Conservation (phyloP, 2,888 invertebrate species). For the Tuberolachnus salignus region DNA sequence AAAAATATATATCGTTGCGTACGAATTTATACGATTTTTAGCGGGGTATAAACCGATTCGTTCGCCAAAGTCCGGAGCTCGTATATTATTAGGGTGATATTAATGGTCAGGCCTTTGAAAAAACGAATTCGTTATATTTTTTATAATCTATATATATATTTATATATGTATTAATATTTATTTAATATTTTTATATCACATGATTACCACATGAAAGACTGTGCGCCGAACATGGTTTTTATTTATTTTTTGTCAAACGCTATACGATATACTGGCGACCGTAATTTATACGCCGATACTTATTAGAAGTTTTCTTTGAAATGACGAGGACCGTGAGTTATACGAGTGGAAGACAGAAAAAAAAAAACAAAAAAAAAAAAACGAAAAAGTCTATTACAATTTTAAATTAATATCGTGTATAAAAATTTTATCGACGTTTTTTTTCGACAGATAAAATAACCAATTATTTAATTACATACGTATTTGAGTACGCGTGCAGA, state of each 20-base stretch:
- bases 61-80: neutral
- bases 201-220: constrained; percentile 53
- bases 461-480: no score
- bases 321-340: neutral
- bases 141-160: no score
- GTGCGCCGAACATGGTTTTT: neutral
- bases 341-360: neutral
- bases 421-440: no score
- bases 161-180: neutral
- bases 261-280: neutral
- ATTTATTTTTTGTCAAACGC: neutral
- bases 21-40: neutral
- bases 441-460: no score
- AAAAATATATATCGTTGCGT: neutral
- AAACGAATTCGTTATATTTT: constrained; percentile 40
- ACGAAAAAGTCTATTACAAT: neutral
- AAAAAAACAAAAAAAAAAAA: neutral
- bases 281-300: constrained; percentile 24
- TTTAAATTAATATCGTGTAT: neutral
- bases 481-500: no score
- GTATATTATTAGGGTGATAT: neutral
- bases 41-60: constrained; percentile 7
- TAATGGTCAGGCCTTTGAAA: neutral
- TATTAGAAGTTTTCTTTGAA: neutral
- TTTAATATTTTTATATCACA: neutral